phyloP scores from a whole-genome alignment of 2,797 vertebrate species.

The Hyperoplus lanceolatus region DNA sequence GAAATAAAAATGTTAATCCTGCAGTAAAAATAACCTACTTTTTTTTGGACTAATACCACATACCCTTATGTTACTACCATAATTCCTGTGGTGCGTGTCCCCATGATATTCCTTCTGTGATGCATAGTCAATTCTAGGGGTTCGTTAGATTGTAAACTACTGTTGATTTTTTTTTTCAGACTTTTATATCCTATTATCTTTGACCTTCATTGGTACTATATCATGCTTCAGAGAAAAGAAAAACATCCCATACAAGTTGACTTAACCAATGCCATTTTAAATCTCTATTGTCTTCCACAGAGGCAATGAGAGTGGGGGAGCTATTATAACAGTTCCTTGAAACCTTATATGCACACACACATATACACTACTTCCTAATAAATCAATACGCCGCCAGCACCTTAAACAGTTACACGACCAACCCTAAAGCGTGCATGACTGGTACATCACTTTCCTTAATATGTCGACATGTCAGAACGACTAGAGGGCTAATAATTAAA shows the following conservation, averaged over 20 bases:
- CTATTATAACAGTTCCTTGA: constrained; percentile 47
- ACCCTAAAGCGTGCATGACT: background rate
- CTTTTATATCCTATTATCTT: background rate
- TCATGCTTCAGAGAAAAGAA: too few species aligned
- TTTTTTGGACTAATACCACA: too few species aligned
- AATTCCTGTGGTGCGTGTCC: background rate
- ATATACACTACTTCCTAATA: constrained; percentile 7
- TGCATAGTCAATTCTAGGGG: background rate
- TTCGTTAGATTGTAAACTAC: background rate
- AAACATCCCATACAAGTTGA: too few species aligned
- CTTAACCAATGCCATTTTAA: constrained; percentile 6
- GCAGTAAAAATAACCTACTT: too few species aligned
- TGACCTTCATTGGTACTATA: too few species aligned
- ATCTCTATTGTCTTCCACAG: constrained; percentile 4
- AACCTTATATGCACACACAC: constrained; percentile 13
- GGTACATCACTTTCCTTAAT: background rate
- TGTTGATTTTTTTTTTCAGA: background rate
- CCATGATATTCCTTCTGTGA: background rate
- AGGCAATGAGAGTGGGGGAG: constrained; percentile 10
- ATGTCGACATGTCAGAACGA: constrained; percentile 1
- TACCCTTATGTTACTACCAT: too few species aligned
- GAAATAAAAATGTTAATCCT: background rate
- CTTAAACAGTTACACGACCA: constrained; percentile 63
- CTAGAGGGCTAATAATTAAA: background rate
- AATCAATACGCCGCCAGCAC: constrained; percentile 55